phyloP scores from a whole-genome alignment of 2,113 vertebrate genomes.

The Trochalopteron elliotii region DNA sequence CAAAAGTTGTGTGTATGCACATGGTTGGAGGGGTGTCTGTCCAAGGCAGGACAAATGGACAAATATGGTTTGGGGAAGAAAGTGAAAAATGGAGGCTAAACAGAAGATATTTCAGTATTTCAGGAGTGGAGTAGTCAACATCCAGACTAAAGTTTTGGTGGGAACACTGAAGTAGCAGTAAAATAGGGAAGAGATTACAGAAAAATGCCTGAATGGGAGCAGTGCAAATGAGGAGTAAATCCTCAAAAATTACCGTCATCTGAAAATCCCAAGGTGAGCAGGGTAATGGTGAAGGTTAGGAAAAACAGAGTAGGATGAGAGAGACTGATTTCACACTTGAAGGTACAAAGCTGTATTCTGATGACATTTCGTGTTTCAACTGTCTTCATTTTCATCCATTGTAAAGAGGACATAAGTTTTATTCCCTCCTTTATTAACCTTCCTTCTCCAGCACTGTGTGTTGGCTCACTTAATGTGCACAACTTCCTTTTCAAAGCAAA shows the following conservation, averaged over 20 bases:
- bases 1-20: not conserved
- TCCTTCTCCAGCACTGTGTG: not conserved
- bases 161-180: not conserved
- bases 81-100: not conserved
- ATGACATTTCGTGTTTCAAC: not conserved
- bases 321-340: not conserved
- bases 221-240: not conserved
- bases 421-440: not conserved
- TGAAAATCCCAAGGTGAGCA: not conserved
- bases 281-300: not conserved
- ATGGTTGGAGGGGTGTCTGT: not conserved
- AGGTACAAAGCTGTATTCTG: not conserved
- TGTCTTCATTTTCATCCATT: not conserved
- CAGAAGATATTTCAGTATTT: not conserved
- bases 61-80: not conserved
- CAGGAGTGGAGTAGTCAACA: not conserved
- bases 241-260: not conserved
- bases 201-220: not conserved
- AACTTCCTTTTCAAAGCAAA: not conserved
- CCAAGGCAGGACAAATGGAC: not conserved
- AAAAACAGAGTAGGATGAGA: not conserved
- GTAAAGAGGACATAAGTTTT: not conserved
- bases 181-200: not conserved
- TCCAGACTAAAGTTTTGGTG: not conserved
- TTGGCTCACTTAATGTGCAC: not conserved